phyloP scores from a whole-genome alignment of 2,113 vertebrate species.

The Marmota monax region DNA sequence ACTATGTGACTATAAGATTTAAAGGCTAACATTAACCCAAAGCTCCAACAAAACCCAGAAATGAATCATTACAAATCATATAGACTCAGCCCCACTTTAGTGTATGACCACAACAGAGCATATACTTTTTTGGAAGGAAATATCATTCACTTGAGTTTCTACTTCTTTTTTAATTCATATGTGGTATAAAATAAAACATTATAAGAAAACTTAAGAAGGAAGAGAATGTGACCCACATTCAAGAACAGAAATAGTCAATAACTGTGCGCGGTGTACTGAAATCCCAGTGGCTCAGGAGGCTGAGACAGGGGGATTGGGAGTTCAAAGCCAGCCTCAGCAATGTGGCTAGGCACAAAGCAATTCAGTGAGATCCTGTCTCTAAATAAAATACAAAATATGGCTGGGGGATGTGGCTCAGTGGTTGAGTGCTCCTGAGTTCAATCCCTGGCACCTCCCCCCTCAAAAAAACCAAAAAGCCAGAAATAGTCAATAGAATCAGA shows the following conservation, averaged over 20 bases:
- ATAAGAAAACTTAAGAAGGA: background rate
- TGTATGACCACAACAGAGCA: background rate
- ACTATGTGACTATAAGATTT: background rate
- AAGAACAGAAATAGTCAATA: background rate
- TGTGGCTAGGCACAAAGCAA: no score
- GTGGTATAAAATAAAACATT: slow-evolving; percentile 12
- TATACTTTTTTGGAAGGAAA: background rate
- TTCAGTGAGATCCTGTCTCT: no score
- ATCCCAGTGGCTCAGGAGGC: no score
- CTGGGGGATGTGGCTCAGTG: no score
- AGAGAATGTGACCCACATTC: background rate
- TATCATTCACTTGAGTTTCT: background rate
- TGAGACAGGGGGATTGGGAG: no score
- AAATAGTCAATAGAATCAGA: background rate
- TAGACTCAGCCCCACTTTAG: background rate
- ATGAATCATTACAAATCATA: background rate
- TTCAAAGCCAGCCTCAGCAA: no score
- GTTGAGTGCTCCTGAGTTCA: no score
- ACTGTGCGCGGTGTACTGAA: no score
- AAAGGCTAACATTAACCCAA: background rate
- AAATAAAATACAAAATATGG: no score
- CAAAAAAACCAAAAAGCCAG: no score
- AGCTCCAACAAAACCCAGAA: background rate
- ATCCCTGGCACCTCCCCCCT: no score
- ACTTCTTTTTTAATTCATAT: background rate